phyloP scores from a whole-genome alignment of 2,113 vertebrate species.

The Acinonyx jubatus region DNA sequence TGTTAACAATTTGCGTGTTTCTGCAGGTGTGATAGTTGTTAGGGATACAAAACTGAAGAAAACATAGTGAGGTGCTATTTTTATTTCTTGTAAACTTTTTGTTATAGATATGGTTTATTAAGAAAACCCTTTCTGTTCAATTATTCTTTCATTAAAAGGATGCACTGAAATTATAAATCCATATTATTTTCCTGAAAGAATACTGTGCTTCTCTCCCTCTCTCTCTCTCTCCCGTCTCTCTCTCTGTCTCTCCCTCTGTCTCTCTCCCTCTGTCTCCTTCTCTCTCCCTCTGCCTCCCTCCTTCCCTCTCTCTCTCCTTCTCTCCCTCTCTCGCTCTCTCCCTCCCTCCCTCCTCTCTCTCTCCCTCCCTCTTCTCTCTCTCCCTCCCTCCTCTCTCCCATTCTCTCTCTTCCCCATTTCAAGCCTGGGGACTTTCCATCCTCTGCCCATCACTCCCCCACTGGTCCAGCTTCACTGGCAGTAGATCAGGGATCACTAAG shows the following conservation, averaged over 20 bases:
- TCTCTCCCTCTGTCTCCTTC: too few relatives aligned
- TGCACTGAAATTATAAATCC: neutral
- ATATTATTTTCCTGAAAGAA: neutral
- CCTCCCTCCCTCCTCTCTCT: too few relatives aligned
- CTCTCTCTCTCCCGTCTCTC: too few relatives aligned
- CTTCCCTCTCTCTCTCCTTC: too few relatives aligned
- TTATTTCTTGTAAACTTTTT: constrained; percentile 15
- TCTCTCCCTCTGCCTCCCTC: too few relatives aligned
- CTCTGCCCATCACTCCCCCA: too few relatives aligned
- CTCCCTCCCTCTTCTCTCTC: too few relatives aligned
- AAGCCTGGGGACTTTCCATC: neutral
- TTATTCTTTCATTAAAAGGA: neutral
- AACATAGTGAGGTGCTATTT: neutral
- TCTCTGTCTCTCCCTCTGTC: rapidly evolving
- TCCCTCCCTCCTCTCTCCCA: too few relatives aligned
- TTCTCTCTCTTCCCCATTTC: too few relatives aligned
- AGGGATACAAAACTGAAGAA: neutral
- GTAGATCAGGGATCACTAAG: neutral
- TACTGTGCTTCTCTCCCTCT: too few relatives aligned
- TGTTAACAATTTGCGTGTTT: neutral
- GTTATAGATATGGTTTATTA: neutral
- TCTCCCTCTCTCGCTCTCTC: too few relatives aligned
- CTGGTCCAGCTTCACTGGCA: neutral
- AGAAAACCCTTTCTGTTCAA: neutral
- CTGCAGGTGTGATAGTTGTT: neutral